Percentiles rank a stretch among this genome's conserved stretches.
Evolutionary conservation across 2,797 vertebrate genomes (phyloP).

Genomic region (Sardinella longiceps): DNA sequence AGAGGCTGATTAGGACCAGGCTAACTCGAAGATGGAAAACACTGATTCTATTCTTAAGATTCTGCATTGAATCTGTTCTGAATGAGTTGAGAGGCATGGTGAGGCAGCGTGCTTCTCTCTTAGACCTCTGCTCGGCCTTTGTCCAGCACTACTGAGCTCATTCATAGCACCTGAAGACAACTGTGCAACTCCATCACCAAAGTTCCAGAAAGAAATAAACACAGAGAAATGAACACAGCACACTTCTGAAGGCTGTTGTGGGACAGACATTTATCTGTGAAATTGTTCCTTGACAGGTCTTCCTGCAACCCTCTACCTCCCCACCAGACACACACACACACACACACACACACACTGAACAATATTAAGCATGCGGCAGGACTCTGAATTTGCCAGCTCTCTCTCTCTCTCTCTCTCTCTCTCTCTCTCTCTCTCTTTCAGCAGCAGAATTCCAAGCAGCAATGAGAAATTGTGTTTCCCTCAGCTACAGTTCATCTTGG

Average conservation of each 20-base stretch:
- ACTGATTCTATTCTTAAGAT: too few species aligned
- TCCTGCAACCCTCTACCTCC: slow-evolving; percentile 1
- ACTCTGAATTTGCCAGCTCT: slow-evolving; percentile 37
- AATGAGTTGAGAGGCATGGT: too few species aligned
- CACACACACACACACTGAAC: background rate
- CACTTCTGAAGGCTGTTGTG: slow-evolving; percentile 57
- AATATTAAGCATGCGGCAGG: slow-evolving; percentile 46
- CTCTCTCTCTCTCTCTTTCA: background rate
- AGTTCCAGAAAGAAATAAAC: background rate
- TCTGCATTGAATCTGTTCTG: too few species aligned
- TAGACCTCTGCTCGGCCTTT: background rate
- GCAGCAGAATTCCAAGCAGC: slow-evolving; percentile 40
- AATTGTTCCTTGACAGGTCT: slow-evolving; percentile 64
- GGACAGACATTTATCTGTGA: slow-evolving; percentile 67
- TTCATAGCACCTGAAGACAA: background rate
- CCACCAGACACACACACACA: too few species aligned
- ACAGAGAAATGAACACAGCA: slow-evolving; percentile 7
- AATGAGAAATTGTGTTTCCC: slow-evolving; percentile 69
- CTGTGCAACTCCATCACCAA: background rate
- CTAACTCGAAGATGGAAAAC: too few species aligned
- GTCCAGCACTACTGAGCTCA: background rate
- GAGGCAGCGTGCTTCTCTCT: background rate
- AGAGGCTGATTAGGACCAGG: too few species aligned
- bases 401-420: slow-evolving; percentile 12
- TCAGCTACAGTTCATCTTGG: slow-evolving; percentile 65